These are phyloP conservation scores for Puma concolor DNA, from an alignment of 2,113 vertebrate genomes.

Conservation along the genomic window DNA sequence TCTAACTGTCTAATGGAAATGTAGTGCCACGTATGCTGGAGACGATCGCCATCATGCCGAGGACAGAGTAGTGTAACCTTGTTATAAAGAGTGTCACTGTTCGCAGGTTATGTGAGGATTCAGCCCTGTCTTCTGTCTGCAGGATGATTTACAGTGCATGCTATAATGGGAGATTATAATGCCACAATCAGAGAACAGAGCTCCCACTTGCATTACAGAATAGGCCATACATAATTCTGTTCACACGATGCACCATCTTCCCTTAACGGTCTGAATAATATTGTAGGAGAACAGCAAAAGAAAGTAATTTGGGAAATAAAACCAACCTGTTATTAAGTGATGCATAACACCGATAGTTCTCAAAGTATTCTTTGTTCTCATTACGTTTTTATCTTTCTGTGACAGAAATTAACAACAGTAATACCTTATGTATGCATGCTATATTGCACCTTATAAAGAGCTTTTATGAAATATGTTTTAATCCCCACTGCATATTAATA, in stretches of 20 bases:
- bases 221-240: conserved; percentile 31
- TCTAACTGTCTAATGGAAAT: neutral
- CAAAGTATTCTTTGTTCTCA: conserved; percentile 22
- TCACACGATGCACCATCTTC: neutral
- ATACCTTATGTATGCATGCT: neutral
- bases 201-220: conserved; percentile 29
- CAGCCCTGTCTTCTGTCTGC: neutral
- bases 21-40: neutral
- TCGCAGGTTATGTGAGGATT: conserved; percentile 22
- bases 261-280: conserved; percentile 46
- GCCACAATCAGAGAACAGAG: conserved; percentile 6
- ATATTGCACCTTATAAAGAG: neutral
- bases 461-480: conserved; percentile 44
- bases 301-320: conserved; percentile 65
- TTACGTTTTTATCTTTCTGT: neutral
- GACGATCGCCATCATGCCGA: neutral
- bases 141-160: neutral
- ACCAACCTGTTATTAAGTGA: conserved; percentile 43
- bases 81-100: neutral
- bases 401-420: conserved; percentile 32
- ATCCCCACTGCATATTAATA: neutral
- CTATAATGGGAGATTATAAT: neutral
- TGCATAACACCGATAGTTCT: neutral
- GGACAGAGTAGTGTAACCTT: neutral
- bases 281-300: conserved; percentile 48